Evolutionary conservation across 2,888 invertebrate genomes (phyloP), one percentile per base, ranked within the genome.

Genomic region (Lycophotia porphyrea): DNA sequence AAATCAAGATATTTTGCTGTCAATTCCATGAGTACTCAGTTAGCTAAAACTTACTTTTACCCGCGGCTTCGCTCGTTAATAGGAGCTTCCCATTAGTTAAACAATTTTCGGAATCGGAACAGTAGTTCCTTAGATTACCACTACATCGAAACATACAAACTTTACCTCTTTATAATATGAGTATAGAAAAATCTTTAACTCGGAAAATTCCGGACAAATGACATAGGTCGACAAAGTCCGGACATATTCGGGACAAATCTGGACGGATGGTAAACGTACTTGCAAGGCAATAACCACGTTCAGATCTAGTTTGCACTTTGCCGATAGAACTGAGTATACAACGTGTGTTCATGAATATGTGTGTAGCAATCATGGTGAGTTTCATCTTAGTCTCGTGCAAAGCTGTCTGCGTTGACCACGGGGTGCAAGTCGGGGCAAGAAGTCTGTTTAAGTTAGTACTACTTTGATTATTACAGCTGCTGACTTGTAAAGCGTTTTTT

Each of bases 231-330:
- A 39, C 7, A 63, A 36, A 39, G 0, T 63, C 58, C 9, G 31
- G 58, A 0, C 31, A 34, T 60, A 21, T 34, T 21, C 60, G 11
- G 63, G 1, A 63, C 18, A 63, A 39, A 63, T 27, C 63, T n/a
- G 1, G 0, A 63, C 8, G 18, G 0, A 63, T 39, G 63, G 63
- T n/a, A 63, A 63, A n/a, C n/a, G 15, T 63, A 63, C 39, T 39
- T 9, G 63, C 39, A 64, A 80, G 73, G 76, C 84, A 82, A 86
- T 88, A 86, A 86, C 84, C 79, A 78, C 77, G 69, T 58, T 70
- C 69, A 52, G 36, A 76, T 84, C 68, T 47, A 79, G 80, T 86
- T 80, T 86, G 76, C 77, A 71, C 73, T 85, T 80, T 44, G 71
- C 21, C 42, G 75, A 72, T 71, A 68, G 49, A 67, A 60, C 69